Percentiles rank a stretch among this genome's conserved stretches.
Conservation (phyloP, 2,888 invertebrate genomes). For the Nudaria mundana region DNA sequence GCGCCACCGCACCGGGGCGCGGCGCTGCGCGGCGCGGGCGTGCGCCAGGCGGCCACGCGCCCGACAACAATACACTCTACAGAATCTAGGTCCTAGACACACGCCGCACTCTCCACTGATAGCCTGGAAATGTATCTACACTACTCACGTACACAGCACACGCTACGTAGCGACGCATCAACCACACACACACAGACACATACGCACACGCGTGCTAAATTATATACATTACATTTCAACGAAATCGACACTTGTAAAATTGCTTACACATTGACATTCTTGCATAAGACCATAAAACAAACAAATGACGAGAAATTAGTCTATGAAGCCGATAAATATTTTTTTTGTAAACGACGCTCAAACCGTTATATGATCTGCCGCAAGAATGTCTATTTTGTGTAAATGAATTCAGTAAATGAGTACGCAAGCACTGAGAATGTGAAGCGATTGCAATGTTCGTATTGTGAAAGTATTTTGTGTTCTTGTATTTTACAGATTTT, state of each 20-base stretch:
- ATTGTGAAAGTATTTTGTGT: constrained; percentile 36
- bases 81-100: neutral
- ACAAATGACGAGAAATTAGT: constrained; percentile 24
- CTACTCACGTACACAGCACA: neutral
- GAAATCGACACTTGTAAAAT: constrained; percentile 13
- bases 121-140: constrained; percentile 41
- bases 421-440: constrained; percentile 54
- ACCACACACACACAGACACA: too few relatives aligned
- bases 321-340: constrained; percentile 29
- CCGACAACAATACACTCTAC: constrained; percentile 45
- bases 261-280: constrained; percentile 24
- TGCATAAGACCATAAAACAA: constrained; percentile 20
- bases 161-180: constrained; percentile 6
- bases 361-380: constrained; percentile 52
- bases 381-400: constrained; percentile 56
- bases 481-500: constrained; percentile 21
- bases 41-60: too few relatives aligned
- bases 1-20: constrained; percentile 46
- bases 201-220: constrained; percentile 1
- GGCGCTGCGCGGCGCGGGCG: constrained; percentile 20
- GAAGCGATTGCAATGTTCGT: constrained; percentile 47
- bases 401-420: constrained; percentile 51
- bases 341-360: constrained; percentile 46
- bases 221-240: constrained; percentile 4
- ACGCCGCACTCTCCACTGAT: constrained; percentile 38